These are phyloP conservation scores for Echinops telfairi DNA, from an alignment of 2,113 vertebrate genomes.

Conservation along the genomic window DNA sequence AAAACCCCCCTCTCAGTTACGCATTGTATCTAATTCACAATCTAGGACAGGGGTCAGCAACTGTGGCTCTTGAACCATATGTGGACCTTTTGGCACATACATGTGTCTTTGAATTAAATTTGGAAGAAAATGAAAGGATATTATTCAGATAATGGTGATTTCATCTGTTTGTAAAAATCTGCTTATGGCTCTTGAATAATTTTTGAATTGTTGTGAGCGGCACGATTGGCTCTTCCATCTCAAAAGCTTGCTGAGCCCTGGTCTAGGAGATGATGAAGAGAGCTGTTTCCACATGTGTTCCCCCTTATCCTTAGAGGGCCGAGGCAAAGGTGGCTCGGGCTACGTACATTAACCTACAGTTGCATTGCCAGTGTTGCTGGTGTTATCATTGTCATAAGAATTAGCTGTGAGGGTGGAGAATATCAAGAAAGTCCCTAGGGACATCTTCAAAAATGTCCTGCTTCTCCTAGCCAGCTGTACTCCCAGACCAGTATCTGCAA, in stretches of 20 bases:
- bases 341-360: background rate
- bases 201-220: too few species aligned
- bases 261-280: background rate
- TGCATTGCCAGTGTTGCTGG: background rate
- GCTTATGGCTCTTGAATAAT: too few species aligned
- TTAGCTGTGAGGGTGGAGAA: constrained; percentile 9
- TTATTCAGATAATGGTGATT: too few species aligned
- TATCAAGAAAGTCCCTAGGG: constrained; percentile 12
- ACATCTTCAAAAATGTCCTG: background rate
- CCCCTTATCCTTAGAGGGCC: constrained; percentile 10
- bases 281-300: background rate
- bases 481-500: background rate
- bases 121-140: too few species aligned
- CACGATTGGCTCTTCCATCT: too few species aligned
- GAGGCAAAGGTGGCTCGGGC: constrained; percentile 16
- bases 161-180: too few species aligned
- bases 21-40: too few species aligned
- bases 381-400: background rate
- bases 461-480: background rate
- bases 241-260: background rate
- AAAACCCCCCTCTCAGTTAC: background rate
- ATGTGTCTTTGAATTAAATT: too few species aligned
- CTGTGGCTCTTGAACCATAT: too few species aligned
- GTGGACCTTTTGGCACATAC: too few species aligned
- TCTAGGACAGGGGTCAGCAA: too few species aligned